Percentiles rank a stretch among this genome's conserved stretches.
phyloP scores from a whole-genome alignment of 2,113 vertebrate genomes.

The Carassius carassius region DNA sequence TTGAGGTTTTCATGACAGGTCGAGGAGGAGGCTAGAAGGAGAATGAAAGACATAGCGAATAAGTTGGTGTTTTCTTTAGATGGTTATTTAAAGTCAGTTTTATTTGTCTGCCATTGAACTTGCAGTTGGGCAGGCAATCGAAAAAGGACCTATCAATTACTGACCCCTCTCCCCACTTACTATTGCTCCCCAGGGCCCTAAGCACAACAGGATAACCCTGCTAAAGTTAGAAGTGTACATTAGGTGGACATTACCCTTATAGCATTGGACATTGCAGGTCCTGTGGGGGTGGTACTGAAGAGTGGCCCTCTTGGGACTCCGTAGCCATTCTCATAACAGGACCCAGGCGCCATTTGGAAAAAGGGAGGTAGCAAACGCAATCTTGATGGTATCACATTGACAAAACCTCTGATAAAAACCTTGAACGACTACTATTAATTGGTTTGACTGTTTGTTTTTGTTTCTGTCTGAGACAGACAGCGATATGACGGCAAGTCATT shows the following conservation, averaged over 20 bases:
- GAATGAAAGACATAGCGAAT: not conserved
- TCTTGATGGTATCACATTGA: conserved; percentile 47
- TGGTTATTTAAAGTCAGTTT: conserved; percentile 60
- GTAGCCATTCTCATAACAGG: conserved; percentile 75
- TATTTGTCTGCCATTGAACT: conserved; percentile 66
- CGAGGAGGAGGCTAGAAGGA: conserved; percentile 26
- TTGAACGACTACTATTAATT: conserved; percentile 39
- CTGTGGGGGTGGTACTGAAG: conserved; percentile 71
- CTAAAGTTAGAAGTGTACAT: conserved; percentile 79
- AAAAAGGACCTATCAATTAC: conserved; percentile 79
- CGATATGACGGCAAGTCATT: not conserved
- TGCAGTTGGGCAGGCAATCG: conserved; percentile 42
- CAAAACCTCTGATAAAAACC: conserved; percentile 15
- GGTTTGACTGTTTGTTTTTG: conserved; percentile 23
- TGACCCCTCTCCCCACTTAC: conserved; percentile 61
- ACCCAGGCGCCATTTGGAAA: conserved; percentile 69
- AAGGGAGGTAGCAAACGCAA: conserved; percentile 68
- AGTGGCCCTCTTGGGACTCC: conserved; percentile 68
- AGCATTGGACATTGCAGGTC: conserved; percentile 76
- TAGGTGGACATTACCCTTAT: conserved; percentile 77
- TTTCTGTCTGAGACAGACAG: conserved; percentile 25
- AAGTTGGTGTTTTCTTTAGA: conserved; percentile 66
- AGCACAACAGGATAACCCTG: conserved; percentile 80
- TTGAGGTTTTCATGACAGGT: conserved; percentile 46
- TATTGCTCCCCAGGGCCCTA: conserved; percentile 67